Percentiles rank a stretch among this genome's conserved stretches.
Evolutionary conservation across 2,797 vertebrate species (phyloP).

Genomic region (Halcyon badia): DNA sequence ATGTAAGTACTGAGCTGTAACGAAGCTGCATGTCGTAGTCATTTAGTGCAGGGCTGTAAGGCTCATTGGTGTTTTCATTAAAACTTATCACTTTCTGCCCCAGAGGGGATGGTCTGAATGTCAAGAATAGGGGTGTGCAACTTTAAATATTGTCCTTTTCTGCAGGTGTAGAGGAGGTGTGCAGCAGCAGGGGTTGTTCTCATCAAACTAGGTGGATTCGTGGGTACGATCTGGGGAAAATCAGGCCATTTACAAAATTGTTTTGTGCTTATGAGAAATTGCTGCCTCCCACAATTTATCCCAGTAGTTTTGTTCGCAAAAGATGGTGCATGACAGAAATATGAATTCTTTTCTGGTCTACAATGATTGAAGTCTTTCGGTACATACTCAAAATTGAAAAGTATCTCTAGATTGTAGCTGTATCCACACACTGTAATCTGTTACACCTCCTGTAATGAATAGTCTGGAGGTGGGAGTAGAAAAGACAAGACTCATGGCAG

Average conservation of each 20-base stretch:
- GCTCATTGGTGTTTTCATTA: neutral
- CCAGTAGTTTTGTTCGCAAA: neutral
- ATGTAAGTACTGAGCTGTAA: neutral
- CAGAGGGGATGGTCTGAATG: neutral
- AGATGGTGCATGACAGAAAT: neutral
- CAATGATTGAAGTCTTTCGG: neutral
- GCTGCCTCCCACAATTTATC: neutral
- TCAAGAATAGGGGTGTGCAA: neutral
- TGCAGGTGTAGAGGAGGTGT: neutral
- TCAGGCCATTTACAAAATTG: neutral
- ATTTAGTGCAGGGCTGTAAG: neutral
- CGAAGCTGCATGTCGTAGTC: neutral
- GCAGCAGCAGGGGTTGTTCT: neutral
- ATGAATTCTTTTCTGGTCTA: neutral
- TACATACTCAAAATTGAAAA: neutral
- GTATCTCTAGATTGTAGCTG: neutral
- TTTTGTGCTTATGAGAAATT: neutral
- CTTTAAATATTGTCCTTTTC: neutral
- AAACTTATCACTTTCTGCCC: neutral
- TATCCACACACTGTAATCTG: neutral
- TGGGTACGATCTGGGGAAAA: neutral
- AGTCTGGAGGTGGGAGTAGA: neutral
- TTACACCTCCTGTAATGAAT: neutral
- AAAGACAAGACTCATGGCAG: neutral
- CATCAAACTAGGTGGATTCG: neutral